Base-by-base conservation (phyloP, 2,113 vertebrate species). In the Zosterops borbonicus region DNA sequence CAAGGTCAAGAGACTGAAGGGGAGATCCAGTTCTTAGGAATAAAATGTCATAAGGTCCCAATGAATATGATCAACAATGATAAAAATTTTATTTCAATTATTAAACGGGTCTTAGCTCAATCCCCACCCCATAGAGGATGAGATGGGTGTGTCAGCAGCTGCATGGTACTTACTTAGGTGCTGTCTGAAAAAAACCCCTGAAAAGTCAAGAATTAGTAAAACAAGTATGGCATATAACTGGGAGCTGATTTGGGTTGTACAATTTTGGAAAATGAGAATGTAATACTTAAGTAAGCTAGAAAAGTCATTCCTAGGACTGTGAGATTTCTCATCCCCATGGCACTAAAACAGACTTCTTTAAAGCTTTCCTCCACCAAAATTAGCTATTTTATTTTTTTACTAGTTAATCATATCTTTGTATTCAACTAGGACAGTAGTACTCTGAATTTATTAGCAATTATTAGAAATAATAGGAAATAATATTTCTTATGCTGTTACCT, bases 401-500 rank as follows among this genome's bases (percentile, higher is more conserved):
- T 69, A 94, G 33, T 49, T 95, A 90, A 71, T 89, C 19, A 39
- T 89, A 55, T 70, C 93, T 96, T 89, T 86, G 75, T 93, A 82
- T 95, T 96, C 83, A 88, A 50, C 74, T 65, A 80, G 44, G 58
- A 74, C 44, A 90, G 47, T 35, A 96, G 88, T 96, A 86, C 63
- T 89, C 76, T 95, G 76, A 97, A 94, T 76, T 82, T 94, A 89
- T 37, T 96, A 93, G 59, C 81, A 87, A 44, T 95, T 96, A 42
- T 62, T 67, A 81, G 70, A 93, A 95, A 81, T 85, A 89, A 71
- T 28, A 85, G 33, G 80, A 4, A 82, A 80, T 47, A 70, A 55
- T 73, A 53, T 77, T 74, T 91, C 55, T 93, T 79, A 44, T 37
- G 29, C 41, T 89, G 14, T 87, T 84, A 52, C 41, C 29, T 82